Evolutionary conservation across 2,113 vertebrate genomes (phyloP).

Genomic region (Odobenus rosmarus): DNA sequence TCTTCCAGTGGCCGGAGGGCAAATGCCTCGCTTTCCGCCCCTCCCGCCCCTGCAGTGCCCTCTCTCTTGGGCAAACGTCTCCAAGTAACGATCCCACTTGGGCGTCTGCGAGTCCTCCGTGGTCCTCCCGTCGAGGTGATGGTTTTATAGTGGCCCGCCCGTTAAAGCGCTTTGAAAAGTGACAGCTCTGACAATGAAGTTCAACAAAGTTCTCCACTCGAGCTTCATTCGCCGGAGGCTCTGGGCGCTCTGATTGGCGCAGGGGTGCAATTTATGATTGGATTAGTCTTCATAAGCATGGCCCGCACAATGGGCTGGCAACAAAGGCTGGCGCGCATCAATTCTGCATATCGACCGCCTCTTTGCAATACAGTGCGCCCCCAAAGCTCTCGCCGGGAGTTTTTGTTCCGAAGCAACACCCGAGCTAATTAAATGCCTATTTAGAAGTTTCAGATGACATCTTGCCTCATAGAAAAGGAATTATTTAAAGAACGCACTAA

Average conservation of each 20-base stretch:
- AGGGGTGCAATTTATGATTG: conserved; percentile 96
- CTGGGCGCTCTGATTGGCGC: conserved; percentile 90
- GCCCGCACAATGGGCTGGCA: conserved; percentile 89
- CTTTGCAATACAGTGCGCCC: conserved; percentile 85
- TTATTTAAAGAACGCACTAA: conserved; percentile 89
- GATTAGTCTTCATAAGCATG: conserved; percentile 98
- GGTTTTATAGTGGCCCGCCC: conserved; percentile 93
- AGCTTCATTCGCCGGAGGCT: conserved; percentile 91
- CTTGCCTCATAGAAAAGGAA: conserved; percentile 88
- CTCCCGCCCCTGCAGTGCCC: conserved; percentile 67
- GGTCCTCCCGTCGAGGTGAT: conserved; percentile 84
- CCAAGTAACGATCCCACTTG: conserved; percentile 80
- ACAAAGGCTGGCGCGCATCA: conserved; percentile 94
- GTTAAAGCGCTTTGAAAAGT: conserved; percentile 89
- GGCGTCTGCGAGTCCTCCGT: conserved; percentile 79
- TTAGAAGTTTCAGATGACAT: conserved; percentile 92
- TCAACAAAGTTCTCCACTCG: conserved; percentile 96
- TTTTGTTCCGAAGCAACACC: conserved; percentile 89
- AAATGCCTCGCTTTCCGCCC: conserved; percentile 43
- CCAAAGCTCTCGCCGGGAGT: conserved; percentile 85
- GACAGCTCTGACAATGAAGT: conserved; percentile 96
- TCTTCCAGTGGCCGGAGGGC: conserved; percentile 57
- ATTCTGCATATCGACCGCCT: conserved; percentile 94
- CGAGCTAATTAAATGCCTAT: conserved; percentile 94
- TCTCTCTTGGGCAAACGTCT: conserved; percentile 69